Percentiles rank a stretch among this genome's conserved stretches.
Evolutionary conservation across 2,797 vertebrate species (phyloP).

Genomic region (Macroramphosus scolopax): DNA sequence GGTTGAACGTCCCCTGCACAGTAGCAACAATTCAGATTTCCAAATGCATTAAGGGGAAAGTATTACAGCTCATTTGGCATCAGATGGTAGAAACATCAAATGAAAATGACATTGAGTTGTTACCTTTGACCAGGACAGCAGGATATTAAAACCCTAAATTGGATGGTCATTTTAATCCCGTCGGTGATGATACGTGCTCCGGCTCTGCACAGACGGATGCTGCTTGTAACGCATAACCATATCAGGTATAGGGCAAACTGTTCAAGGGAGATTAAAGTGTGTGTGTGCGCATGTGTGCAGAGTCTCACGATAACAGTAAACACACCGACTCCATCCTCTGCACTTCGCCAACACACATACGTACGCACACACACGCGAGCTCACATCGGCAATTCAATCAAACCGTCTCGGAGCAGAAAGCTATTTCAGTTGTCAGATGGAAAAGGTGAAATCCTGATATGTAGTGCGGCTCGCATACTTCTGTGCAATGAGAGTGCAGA

Average conservation of each 20-base stretch:
- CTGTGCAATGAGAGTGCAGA: conserved; percentile 17
- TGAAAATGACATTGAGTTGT: no score
- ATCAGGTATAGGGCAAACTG: conserved; percentile 33
- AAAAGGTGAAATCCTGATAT: conserved; percentile 29
- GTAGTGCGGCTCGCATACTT: conserved; percentile 17
- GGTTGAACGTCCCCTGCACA: no score
- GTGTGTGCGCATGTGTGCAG: background rate
- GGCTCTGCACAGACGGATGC: conserved; percentile 31
- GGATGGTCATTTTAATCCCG: conserved; percentile 46
- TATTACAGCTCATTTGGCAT: conserved; percentile 24
- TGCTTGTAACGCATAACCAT: conserved; percentile 46
- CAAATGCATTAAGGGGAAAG: conserved; percentile 22
- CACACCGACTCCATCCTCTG: no score
- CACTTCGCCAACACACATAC: no score
- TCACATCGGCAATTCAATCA: conserved; percentile 41
- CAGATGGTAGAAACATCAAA: conserved; percentile 23
- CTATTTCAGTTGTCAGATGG: conserved; percentile 17
- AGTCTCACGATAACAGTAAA: no score
- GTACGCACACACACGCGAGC: conserved; percentile 9
- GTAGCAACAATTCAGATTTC: no score
- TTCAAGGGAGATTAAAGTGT: conserved; percentile 36
- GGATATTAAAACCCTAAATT: conserved; percentile 50
- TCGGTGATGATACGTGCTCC: conserved; percentile 28
- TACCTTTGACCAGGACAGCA: conserved; percentile 7
- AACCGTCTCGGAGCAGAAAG: conserved; percentile 22